These are phyloP conservation scores for Leucophenga maculata DNA, from an alignment of 2,888 invertebrate species.

Conservation along the genomic window DNA sequence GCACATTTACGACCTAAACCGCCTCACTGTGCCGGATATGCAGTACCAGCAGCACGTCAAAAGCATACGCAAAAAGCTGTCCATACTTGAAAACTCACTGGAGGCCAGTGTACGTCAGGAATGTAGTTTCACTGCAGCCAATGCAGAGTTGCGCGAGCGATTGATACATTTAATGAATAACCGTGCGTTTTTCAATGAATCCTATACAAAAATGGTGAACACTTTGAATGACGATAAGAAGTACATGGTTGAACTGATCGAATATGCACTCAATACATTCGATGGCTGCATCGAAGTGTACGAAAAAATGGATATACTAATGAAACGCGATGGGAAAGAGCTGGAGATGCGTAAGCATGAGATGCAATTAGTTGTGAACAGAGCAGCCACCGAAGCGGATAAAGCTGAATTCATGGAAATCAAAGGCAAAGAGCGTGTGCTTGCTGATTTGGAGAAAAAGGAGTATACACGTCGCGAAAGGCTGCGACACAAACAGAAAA, in stretches of 20 bases:
- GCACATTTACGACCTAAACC: conserved; percentile 65
- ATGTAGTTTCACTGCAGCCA: conserved; percentile 64
- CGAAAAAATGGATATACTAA: conserved; percentile 65
- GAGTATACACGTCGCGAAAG: conserved; percentile 67
- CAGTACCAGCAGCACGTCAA: conserved; percentile 64
- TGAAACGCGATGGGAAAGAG: conserved; percentile 59
- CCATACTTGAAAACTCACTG: conserved; percentile 66
- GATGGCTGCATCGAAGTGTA: conserved; percentile 68
- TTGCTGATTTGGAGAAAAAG: conserved; percentile 65
- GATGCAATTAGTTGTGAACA: conserved; percentile 66
- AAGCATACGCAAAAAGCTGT: conserved; percentile 57
- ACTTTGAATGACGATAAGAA: conserved; percentile 68
- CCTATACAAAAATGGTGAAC: conserved; percentile 67
- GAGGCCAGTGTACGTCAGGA: conserved; percentile 68
- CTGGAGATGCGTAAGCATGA: conserved; percentile 65
- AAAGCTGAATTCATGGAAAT: conserved; percentile 61
- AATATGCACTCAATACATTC: conserved; percentile 67
- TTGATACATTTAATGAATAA: conserved; percentile 63
- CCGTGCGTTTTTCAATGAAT: conserved; percentile 65
- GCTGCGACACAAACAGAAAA: conserved; percentile 59
- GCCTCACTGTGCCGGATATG: conserved; percentile 65
- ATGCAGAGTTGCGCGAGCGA: conserved; percentile 61
- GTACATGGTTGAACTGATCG: conserved; percentile 69
- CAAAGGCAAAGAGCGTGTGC: conserved; percentile 57
- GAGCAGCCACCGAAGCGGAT: conserved; percentile 64